These are phyloP conservation scores for Agapostemon virescens DNA, from an alignment of 2,888 invertebrate species.

Conservation along the genomic window DNA sequence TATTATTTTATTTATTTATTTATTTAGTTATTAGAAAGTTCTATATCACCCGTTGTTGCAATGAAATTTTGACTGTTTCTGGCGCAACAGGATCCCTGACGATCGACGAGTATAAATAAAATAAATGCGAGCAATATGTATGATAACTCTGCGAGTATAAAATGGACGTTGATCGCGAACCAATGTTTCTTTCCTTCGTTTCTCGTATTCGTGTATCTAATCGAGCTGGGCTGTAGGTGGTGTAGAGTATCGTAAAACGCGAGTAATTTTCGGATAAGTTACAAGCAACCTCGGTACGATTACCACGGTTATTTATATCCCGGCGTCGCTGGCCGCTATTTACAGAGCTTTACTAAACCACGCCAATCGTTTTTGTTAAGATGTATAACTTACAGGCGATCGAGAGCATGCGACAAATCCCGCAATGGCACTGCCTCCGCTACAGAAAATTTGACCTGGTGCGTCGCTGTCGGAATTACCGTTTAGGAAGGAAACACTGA, in stretches of 20 bases:
- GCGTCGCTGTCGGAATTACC: slow-evolving; percentile 89
- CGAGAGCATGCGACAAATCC: slow-evolving; percentile 88
- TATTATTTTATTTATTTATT: neutral
- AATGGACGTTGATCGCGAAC: slow-evolving; percentile 57
- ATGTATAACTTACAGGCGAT: slow-evolving; percentile 82
- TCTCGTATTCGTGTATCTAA: slow-evolving; percentile 55
- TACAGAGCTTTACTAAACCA: slow-evolving; percentile 39
- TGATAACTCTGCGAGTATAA: slow-evolving; percentile 45
- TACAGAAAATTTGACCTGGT: slow-evolving; percentile 90
- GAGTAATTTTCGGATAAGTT: neutral
- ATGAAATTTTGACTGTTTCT: neutral
- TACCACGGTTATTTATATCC: slow-evolving; percentile 13
- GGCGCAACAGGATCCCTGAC: neutral
- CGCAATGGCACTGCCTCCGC: slow-evolving; percentile 92
- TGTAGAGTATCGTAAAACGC: slow-evolving; percentile 37
- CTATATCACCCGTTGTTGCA: neutral
- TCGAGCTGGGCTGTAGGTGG: slow-evolving; percentile 51
- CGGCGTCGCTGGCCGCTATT: neutral
- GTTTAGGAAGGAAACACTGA: slow-evolving; percentile 83
- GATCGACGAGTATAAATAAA: slow-evolving; percentile 29
- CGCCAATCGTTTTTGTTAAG: slow-evolving; percentile 58
- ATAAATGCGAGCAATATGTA: slow-evolving; percentile 44
- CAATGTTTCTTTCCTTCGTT: slow-evolving; percentile 50
- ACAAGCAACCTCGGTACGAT: slow-evolving; percentile 10
- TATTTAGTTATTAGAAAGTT: neutral